Evolutionary conservation across 2,113 vertebrate genomes (phyloP).

Genomic region (Cichladusa arquata): DNA sequence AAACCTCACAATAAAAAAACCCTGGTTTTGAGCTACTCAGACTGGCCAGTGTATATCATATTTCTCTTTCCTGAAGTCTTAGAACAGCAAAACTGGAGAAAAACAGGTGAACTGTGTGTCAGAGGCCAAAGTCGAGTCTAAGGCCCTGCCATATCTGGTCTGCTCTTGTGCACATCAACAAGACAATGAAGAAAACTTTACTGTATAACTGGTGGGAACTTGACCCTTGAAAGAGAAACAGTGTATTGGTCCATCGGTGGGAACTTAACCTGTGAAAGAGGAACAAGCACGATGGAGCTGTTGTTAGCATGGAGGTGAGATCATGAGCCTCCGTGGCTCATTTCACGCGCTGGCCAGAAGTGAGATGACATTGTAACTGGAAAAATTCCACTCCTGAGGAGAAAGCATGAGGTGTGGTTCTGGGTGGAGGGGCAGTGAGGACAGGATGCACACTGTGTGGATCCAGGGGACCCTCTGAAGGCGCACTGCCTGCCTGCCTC

Average conservation of each 20-base stretch:
- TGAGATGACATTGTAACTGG: rapidly evolving
- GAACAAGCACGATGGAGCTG: not conserved
- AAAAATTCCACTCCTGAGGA: not conserved
- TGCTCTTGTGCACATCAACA: not conserved
- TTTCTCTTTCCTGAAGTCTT: not conserved
- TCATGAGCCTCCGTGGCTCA: rapidly evolving
- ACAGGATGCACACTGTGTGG: rapidly evolving
- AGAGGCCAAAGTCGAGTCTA: rapidly evolving
- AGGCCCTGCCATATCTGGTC: not conserved
- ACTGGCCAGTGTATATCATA: not conserved
- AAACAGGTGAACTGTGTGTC: not conserved
- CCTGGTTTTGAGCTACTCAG: not conserved
- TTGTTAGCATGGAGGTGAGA: not conserved
- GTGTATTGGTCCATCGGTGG: rapidly evolving
- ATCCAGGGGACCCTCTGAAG: not conserved
- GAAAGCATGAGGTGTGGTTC: not conserved
- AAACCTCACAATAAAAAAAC: rapidly evolving
- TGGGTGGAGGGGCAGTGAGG: not conserved
- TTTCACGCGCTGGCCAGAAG: rapidly evolving
- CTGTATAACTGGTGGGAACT: not conserved
- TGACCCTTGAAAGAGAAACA: not conserved
- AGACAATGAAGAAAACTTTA: not conserved
- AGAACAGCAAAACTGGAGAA: not conserved
- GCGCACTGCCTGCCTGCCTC: not conserved
- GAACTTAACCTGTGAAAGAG: not conserved